Percentiles rank a stretch among this genome's conserved stretches.
Evolutionary conservation across 30 jellyfish, hydroid and myxozoan species (phyloP).

Genomic region (Mastigias papua): DNA sequence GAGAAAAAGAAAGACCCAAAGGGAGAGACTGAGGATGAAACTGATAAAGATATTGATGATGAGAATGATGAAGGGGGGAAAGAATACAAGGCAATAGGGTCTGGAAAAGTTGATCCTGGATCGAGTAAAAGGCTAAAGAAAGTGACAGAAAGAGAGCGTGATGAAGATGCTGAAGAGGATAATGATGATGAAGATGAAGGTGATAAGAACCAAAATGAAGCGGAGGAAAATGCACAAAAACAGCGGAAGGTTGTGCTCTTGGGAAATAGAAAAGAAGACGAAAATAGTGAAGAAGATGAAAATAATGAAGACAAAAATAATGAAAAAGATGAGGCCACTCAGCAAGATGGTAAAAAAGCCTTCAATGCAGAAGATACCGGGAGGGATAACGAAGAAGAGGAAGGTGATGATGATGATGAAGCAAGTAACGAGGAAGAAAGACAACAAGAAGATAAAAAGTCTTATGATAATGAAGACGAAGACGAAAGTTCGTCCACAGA

Average conservation of each 20-base stretch:
- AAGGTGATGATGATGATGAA: constrained; percentile 26
- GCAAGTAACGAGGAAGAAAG: constrained; percentile 3
- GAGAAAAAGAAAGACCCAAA: constrained; percentile 75
- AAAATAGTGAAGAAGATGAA: background rate
- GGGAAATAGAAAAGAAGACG: background rate
- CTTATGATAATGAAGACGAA: constrained; percentile 1
- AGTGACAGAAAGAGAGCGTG: background rate
- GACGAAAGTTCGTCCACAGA: background rate
- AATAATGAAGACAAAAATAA: constrained; percentile 14
- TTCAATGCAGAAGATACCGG: background rate
- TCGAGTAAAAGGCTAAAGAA: background rate
- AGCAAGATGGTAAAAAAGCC: background rate
- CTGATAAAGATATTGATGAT: constrained; percentile 72
- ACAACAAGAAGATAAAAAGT: background rate
- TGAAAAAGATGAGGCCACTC: background rate
- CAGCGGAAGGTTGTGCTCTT: background rate
- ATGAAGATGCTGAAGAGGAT: background rate
- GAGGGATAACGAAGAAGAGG: background rate
- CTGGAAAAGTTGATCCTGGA: constrained; percentile 20
- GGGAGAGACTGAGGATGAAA: constrained; percentile 77
- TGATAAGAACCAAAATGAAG: background rate
- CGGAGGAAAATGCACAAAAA: background rate
- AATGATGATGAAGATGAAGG: constrained; percentile 2
- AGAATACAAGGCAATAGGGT: constrained; percentile 43
- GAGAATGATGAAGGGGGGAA: constrained; percentile 62